Evolutionary conservation across 2,113 vertebrate genomes (phyloP), one percentile per base, ranked within the genome.

Genomic region (Hippocampus guttulatus): DNA sequence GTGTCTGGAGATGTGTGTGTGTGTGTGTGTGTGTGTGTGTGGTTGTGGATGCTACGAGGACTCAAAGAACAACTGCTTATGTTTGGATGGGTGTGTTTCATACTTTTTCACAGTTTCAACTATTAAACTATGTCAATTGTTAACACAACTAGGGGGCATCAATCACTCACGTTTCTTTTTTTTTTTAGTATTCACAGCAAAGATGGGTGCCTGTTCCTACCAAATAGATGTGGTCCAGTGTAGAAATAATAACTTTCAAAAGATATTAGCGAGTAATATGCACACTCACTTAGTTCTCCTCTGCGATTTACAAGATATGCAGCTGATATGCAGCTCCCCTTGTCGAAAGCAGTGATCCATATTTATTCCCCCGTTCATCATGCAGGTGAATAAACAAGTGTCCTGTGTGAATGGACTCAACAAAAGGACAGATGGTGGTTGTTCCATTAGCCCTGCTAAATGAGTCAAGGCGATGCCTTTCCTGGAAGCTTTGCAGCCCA

Each of bases 341-440:
- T 52, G 65, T 12, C 43, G 30, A 25, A 20, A 27, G 27, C 25
- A 23, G 51, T 45, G 27, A 21, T 67, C 47, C 25, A 67, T 8
- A 38, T 38, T 21, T 61, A 43, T 47, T 64, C 21, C 20, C 33
- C 62, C 62, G 23, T 64, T 43, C n/a, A 43, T 47, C 64, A 47
- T 77, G 69, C 38, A 45, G 62, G 75, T 81, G 71, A 76, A 73
- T 70, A 78, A 73, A 68, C 30, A 74, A 77, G 67, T 63, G 64
- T 79, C 75, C 57, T 77, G 70, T 80, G 71, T 78, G 58, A 79
- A 78, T 69, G 71, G 57, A 12, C 57, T 74, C 68, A 82, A 86
- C 75, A 75, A 75, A 63, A 83, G 82, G 76, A 81, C 91, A 90
- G 88, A 89, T 90, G 87, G 85, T 84, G 69, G 79, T 71, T 79